A percentile compares a stretch with the other conserved stretches of the same genome.
phyloP scores from a whole-genome alignment of 2,797 vertebrate species.

The Streptopelia turtur region DNA sequence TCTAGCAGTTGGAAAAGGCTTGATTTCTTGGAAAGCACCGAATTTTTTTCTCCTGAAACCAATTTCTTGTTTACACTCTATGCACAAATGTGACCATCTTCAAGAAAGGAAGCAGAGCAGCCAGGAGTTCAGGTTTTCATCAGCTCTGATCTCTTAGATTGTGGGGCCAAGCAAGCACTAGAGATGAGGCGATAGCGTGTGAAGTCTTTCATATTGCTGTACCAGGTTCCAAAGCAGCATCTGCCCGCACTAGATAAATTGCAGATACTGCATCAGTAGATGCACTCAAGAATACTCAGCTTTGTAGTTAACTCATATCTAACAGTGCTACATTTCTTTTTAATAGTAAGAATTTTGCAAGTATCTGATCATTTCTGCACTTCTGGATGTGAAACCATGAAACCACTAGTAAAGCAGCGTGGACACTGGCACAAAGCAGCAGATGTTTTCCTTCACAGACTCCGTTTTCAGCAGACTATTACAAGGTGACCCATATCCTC shows the following conservation, averaged over 20 bases:
- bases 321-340: not conserved
- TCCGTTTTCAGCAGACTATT: not conserved
- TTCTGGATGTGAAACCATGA: not conserved
- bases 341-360: not conserved
- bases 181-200: not conserved
- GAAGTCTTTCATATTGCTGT: not conserved
- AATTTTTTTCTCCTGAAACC: not conserved
- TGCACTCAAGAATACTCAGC: not conserved
- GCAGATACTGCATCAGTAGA: not conserved
- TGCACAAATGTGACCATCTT: not conserved
- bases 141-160: not conserved
- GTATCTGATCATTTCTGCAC: not conserved
- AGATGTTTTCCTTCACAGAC: not conserved
- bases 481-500: not conserved
- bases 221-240: not conserved
- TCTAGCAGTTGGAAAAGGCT: not conserved
- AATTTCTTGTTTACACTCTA: fast-evolving
- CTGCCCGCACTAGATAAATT: not conserved
- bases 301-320: not conserved
- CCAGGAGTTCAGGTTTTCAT: not conserved
- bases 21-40: not conserved
- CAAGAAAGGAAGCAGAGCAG: not conserved
- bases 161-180: not conserved
- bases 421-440: not conserved
- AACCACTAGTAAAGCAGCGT: fast-evolving